Base-by-base conservation (phyloP, 2,888 invertebrate genomes). In the Dorcus hopei region DNA sequence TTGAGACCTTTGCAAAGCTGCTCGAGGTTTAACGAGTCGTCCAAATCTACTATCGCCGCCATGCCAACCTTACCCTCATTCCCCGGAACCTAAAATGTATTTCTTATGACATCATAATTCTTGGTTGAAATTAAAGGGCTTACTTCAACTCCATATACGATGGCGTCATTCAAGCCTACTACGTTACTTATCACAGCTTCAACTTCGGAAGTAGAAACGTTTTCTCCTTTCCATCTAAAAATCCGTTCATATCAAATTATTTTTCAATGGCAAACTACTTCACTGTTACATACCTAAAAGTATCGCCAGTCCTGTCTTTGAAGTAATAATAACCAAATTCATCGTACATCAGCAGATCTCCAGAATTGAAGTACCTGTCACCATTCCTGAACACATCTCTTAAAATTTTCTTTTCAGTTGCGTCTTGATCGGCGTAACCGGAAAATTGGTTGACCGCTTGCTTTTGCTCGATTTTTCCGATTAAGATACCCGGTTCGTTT, bases 131-230 rank as follows among this genome's bases (percentile, higher is more conserved):
- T 33, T 5, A 4, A 6, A 33, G 33, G 54, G 77, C 79, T 80
- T 73, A 97, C 91, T 80, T 93, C 88, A 0, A 97, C 95, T 0
- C 97, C 97, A 73, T 94, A 97, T 0, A 95, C 96, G 3, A 90
- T 89, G 62, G 89, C 90, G 66, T 79, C 77, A 61, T 86, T 85
- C 59, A 93, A 83, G 1, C 85, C 85, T 51, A 91, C 80, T 33
- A 88, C 83, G 56, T 90, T 90, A 61, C 90, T 91, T 64, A 97
- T 85, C 8, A 93, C 89, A 54, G 90, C 90, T 80, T 98, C 97
- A 16, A 98, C 94, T 81, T 98, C 98, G 0, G 91, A 88, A 1
- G 97, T 97, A 57, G 97, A 91, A 1, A 98, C 96, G 76, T 98
- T 98, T 81, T 99, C 97, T 9, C 98, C 97, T 74, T 93, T 90